These are phyloP conservation scores for Lasioglossum albipes DNA, from an alignment of 1,140 invertebrate genomes.

Conservation along the genomic window DNA sequence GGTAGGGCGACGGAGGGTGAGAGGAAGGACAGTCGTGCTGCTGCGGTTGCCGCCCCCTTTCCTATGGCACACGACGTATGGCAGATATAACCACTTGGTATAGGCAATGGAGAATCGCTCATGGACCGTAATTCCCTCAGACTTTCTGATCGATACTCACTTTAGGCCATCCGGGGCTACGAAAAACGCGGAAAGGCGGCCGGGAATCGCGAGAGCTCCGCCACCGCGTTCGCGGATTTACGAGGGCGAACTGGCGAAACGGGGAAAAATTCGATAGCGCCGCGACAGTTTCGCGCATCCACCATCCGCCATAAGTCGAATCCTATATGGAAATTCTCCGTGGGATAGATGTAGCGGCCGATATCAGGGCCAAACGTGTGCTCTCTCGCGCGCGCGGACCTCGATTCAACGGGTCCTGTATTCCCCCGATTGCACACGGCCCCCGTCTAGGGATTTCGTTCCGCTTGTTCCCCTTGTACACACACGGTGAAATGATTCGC, in stretches of 20 bases:
- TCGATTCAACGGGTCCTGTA: conserved; percentile 5
- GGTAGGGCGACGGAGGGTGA: conserved; percentile 33
- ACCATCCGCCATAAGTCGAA: conserved; percentile 32
- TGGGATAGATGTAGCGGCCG: conserved; percentile 2
- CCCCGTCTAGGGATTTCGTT: conserved; percentile 7
- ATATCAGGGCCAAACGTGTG: conserved; percentile 8
- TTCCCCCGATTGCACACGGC: conserved; percentile 13
- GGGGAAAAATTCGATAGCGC: conserved; percentile 41
- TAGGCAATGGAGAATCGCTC: conserved; percentile 76
- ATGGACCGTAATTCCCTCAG: conserved; percentile 70
- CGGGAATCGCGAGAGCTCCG: conserved; percentile 3
- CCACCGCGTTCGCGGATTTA: conserved; percentile 14
- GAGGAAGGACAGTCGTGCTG: conserved; percentile 72
- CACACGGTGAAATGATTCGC: neutral
- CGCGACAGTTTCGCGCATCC: conserved; percentile 31
- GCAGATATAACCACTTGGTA: conserved; percentile 75
- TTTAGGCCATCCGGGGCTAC: conserved; percentile 56
- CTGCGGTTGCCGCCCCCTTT: conserved; percentile 79
- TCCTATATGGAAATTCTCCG: conserved; percentile 30
- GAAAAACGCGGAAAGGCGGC: conserved; percentile 44
- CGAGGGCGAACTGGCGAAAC: conserved; percentile 13
- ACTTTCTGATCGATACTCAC: conserved; percentile 69
- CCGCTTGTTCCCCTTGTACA: neutral
- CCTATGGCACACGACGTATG: conserved; percentile 67
- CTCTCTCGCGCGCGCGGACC: neutral